Base-by-base conservation (phyloP, 1,140 invertebrate species). In the Dreissena polymorpha region DNA sequence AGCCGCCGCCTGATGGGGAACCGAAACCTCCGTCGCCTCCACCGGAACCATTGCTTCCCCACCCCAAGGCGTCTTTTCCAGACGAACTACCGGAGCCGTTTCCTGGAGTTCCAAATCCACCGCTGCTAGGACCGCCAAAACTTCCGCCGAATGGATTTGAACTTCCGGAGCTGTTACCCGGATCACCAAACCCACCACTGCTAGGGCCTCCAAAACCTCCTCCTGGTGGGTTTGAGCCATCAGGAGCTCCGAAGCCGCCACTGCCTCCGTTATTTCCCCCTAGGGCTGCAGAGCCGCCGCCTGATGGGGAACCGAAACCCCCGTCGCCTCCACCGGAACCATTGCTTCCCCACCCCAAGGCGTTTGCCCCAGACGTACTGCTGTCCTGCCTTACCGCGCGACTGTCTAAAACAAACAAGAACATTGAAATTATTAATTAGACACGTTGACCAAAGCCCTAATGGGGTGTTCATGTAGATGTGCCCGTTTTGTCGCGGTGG, bases 11-110 rank as follows among this genome's bases (percentile, higher is more conserved):
- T 7, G 8, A 21, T 21, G 21, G 49, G 77, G n/a, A n/a, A n/a
- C n/a, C n/a, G n/a, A n/a, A n/a, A n/a, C n/a, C n/a, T n/a, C n/a
- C n/a, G 25, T 51, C 77, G 25, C 68, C 77, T 21, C 68, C 77
- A 51, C 77, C 77, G 77, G 71, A 78, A 80, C 77, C 77, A 78
- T 71, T 80, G 55, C 77, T 80, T 51, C 70, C 49, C 49, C 77
- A 63, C 39, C 80, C 72, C 78, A 75, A 80, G 79, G 72, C 79
- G 12, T 73, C 72, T 50, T 71, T 80, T 21, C 77, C 77, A 51
- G 71, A 78, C n/a, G 16, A 55, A 50, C 67, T 72, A 5, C 39
- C 39, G 39, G 39, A 39, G 64, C 67, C 25, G 68, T 60, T 78
- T 10, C 57, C 39, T 23, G 53, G 60, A 72, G 8, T 29, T 65